Percentiles rank a stretch among this genome's conserved stretches.
phyloP scores from a whole-genome alignment of 2,888 invertebrate genomes.

The Dorcus parallelipipedus region DNA sequence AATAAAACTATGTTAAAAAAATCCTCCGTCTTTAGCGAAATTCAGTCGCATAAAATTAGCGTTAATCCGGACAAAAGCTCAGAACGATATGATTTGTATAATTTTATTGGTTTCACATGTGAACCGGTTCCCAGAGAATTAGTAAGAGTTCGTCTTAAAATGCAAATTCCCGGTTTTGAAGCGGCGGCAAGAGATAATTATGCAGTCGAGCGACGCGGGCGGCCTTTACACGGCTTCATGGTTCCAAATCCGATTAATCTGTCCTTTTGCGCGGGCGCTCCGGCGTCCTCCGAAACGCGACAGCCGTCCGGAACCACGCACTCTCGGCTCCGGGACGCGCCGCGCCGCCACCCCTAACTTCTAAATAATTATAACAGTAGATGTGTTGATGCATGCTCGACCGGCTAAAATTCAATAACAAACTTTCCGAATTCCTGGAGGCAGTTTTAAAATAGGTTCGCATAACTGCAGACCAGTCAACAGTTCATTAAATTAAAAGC shows the following conservation, averaged over 20 bases:
- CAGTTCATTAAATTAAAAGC: not conserved
- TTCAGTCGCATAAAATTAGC: too few relatives aligned
- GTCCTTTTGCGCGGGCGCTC: slow-evolving; percentile 31
- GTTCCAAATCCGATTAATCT: slow-evolving; percentile 49
- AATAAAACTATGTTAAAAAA: too few relatives aligned
- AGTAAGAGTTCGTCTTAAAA: slow-evolving; percentile 43
- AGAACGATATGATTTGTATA: not conserved
- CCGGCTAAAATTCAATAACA: slow-evolving; percentile 25
- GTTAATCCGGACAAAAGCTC: not conserved
- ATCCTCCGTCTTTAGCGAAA: too few relatives aligned
- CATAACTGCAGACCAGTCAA: not conserved
- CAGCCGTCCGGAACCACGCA: slow-evolving; percentile 24
- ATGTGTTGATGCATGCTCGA: slow-evolving; percentile 27
- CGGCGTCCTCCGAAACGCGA: slow-evolving; percentile 9
- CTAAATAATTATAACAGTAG: slow-evolving; percentile 29
- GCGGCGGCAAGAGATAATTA: slow-evolving; percentile 43
- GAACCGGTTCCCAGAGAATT: slow-evolving; percentile 38
- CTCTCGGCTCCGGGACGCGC: slow-evolving; percentile 7
- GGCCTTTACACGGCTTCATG: slow-evolving; percentile 48
- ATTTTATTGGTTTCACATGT: slow-evolving; percentile 18
- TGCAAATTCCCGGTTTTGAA: slow-evolving; percentile 44
- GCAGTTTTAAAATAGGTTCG: slow-evolving; percentile 23
- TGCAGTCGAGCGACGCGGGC: slow-evolving; percentile 41
- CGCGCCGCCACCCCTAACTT: slow-evolving; percentile 19
- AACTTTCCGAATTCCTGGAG: slow-evolving; percentile 22